These are phyloP conservation scores for Scaptomyza flava DNA, from an alignment of 2,888 invertebrate genomes.

Conservation along the genomic window DNA sequence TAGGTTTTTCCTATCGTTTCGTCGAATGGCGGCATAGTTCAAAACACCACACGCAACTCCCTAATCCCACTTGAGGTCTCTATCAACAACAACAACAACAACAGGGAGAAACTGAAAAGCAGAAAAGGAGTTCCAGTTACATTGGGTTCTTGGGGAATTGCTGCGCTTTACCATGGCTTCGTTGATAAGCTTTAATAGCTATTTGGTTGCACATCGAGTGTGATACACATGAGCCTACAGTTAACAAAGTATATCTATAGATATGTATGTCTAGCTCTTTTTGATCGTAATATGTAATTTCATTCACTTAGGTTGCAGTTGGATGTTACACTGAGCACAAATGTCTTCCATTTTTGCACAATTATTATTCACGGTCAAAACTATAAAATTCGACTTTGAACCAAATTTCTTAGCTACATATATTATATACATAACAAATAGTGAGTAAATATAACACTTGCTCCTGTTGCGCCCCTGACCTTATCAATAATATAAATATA, in stretches of 20 bases:
- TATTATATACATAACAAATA: neutral
- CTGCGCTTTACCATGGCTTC: slow-evolving; percentile 42
- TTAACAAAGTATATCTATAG: slow-evolving; percentile 7
- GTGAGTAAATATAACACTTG: slow-evolving; percentile 22
- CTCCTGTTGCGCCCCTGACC: slow-evolving; percentile 46
- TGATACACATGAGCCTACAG: slow-evolving; percentile 22
- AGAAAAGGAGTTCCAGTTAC: slow-evolving; percentile 12
- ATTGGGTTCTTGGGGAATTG: slow-evolving; percentile 9
- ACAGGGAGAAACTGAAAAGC: slow-evolving; percentile 17
- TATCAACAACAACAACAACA: slow-evolving; percentile 70
- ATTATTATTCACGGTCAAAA: too few species aligned
- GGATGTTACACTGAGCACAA: slow-evolving; percentile 11
- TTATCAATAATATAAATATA: slow-evolving; percentile 44
- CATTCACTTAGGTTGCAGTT: slow-evolving; percentile 12
- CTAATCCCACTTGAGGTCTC: slow-evolving; percentile 83
- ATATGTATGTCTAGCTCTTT: neutral
- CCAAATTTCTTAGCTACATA: neutral
- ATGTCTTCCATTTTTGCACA: neutral
- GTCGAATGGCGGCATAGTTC: slow-evolving; percentile 60
- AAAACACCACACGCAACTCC: slow-evolving; percentile 49
- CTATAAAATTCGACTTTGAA: slow-evolving; percentile 32
- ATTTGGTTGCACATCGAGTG: slow-evolving; percentile 56
- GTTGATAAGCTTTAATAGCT: slow-evolving; percentile 71
- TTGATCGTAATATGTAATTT: slow-evolving; percentile 7
- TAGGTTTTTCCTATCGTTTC: slow-evolving; percentile 30